Evolutionary conservation across 2,797 vertebrate species (phyloP).

Genomic region (Fistularia tabacaria): DNA sequence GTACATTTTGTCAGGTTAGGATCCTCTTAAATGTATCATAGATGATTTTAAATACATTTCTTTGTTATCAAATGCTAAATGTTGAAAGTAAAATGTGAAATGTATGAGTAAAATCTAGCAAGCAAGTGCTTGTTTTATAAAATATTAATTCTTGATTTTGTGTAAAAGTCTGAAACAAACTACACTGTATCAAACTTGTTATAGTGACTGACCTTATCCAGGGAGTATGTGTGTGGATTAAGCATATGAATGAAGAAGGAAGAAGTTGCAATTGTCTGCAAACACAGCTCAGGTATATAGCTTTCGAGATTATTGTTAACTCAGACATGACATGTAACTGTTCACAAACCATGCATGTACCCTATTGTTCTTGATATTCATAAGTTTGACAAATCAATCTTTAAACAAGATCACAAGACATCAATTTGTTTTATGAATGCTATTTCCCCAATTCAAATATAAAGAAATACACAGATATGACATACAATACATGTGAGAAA

Average conservation of each 20-base stretch:
- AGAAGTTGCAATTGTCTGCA: conserved; percentile 4
- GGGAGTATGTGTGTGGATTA: too few relatives aligned
- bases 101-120: conserved; percentile 17
- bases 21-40: conserved; percentile 47
- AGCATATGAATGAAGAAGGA: too few relatives aligned
- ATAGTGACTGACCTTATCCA: too few relatives aligned
- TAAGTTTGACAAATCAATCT: conserved; percentile 63
- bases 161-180: too few relatives aligned
- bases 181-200: too few relatives aligned
- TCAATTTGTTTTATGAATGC: too few relatives aligned
- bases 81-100: conserved; percentile 42
- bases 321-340: conserved; percentile 33
- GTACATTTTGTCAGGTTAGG: conserved; percentile 37
- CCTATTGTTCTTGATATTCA: conserved; percentile 47
- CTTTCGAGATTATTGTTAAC: conserved; percentile 29
- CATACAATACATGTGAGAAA: too few relatives aligned
- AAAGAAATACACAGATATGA: too few relatives aligned
- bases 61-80: conserved; percentile 22
- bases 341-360: conserved; percentile 30
- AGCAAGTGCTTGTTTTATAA: conserved; percentile 3
- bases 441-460: too few relatives aligned
- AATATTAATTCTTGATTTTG: too few relatives aligned
- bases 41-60: conserved; percentile 37
- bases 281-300: conserved; percentile 32
- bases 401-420: conserved; percentile 18